These are phyloP conservation scores for Biston betularia DNA, from an alignment of 2,888 invertebrate genomes.

Conservation along the genomic window DNA sequence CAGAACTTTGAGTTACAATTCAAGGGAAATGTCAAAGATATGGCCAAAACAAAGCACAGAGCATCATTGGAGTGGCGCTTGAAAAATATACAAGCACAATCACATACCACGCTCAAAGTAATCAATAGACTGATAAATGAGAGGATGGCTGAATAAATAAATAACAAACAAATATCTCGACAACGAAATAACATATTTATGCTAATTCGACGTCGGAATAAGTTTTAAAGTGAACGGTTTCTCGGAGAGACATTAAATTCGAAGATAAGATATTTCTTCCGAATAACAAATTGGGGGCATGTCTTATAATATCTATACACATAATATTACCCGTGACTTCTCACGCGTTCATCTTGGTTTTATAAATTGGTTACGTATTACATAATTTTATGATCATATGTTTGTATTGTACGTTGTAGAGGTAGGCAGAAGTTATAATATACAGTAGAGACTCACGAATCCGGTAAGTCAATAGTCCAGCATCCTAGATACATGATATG, in stretches of 20 bases:
- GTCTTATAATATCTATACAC: neutral
- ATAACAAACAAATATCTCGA: slow-evolving; percentile 14
- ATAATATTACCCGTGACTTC: neutral
- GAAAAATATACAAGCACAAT: slow-evolving; percentile 10
- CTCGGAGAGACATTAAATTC: slow-evolving; percentile 7
- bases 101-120: slow-evolving; percentile 18
- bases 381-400: no score
- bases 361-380: no score
- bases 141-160: slow-evolving; percentile 17
- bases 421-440: no score
- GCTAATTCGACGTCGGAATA: slow-evolving; percentile 21
- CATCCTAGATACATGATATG: no score
- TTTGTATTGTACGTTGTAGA: no score
- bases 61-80: no score
- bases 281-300: slow-evolving; percentile 10
- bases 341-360: neutral
- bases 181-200: slow-evolving; percentile 24
- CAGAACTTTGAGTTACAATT: no score
- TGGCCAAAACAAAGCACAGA: no score
- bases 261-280: slow-evolving; percentile 6
- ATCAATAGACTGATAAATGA: slow-evolving; percentile 18
- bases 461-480: no score
- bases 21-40: no score
- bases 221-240: slow-evolving; percentile 14
- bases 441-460: no score